Percentiles rank a stretch among this genome's conserved stretches.
Evolutionary conservation across 2,888 invertebrate species (phyloP).

Genomic region (Chymomyza procnemis): DNA sequence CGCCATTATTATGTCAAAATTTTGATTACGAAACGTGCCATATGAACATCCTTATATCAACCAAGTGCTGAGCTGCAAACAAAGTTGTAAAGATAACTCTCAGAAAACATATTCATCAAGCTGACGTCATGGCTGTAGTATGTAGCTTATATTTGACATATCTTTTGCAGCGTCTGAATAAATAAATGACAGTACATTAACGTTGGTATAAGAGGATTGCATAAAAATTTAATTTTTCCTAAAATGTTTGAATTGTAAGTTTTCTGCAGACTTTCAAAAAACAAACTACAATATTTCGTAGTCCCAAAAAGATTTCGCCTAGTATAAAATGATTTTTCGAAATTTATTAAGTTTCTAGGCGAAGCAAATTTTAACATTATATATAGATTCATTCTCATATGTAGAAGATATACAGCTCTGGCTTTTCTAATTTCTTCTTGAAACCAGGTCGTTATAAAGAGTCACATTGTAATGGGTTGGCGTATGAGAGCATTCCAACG

Average conservation of each 20-base stretch:
- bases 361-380: too few species aligned
- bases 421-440: too few species aligned
- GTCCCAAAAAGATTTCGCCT: too few species aligned
- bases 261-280: too few species aligned
- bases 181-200: background rate
- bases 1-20: constrained; percentile 64
- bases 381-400: too few species aligned
- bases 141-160: background rate
- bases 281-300: too few species aligned
- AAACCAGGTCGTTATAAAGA: too few species aligned
- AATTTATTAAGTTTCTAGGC: too few species aligned
- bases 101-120: background rate
- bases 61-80: constrained; percentile 4
- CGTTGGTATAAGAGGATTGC: background rate
- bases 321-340: too few species aligned
- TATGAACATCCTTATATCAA: constrained; percentile 2
- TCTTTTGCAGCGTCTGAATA: constrained; percentile 41
- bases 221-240: background rate
- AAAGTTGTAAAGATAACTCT: constrained; percentile 11
- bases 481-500: too few species aligned
- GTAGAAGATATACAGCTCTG: too few species aligned
- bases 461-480: too few species aligned
- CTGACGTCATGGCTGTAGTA: constrained; percentile 10
- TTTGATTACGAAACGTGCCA: constrained; percentile 65
- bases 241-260: background rate